Evolutionary conservation across 2,113 vertebrate genomes (phyloP).

Genomic region (Indicator maculatus): DNA sequence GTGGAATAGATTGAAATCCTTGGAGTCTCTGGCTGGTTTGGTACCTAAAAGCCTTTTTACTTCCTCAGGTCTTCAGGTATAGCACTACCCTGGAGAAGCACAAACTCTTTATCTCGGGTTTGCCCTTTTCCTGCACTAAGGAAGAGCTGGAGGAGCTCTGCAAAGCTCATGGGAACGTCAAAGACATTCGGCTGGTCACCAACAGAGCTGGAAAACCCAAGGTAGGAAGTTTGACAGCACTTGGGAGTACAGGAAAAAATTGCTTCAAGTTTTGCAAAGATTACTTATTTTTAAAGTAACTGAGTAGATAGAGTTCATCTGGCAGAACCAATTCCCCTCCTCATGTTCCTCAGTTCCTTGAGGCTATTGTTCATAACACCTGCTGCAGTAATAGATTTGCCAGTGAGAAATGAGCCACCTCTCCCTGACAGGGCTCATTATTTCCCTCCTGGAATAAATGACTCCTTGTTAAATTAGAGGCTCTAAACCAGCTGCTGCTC

Average conservation of each 20-base stretch:
- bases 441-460: neutral
- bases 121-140: constrained; percentile 91
- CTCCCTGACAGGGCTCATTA: neutral
- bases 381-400: neutral
- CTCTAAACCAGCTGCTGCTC: neutral
- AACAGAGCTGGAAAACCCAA: constrained; percentile 95
- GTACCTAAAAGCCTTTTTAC: neutral
- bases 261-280: neutral
- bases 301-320: neutral
- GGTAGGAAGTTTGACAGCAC: constrained; percentile 68
- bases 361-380: neutral
- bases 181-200: constrained; percentile 91
- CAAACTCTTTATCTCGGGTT: constrained; percentile 93
- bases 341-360: neutral
- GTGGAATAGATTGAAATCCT: neutral
- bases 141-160: constrained; percentile 89
- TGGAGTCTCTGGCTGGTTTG: neutral
- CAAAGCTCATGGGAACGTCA: constrained; percentile 85
- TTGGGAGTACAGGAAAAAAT: neutral
- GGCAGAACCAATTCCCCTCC: neutral
- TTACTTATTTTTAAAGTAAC: neutral
- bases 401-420: neutral
- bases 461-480: neutral
- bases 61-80: constrained; percentile 89
- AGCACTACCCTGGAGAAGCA: constrained; percentile 93